These are phyloP conservation scores for Sesia bembeciformis DNA, from an alignment of 2,888 invertebrate genomes.

Conservation along the genomic window DNA sequence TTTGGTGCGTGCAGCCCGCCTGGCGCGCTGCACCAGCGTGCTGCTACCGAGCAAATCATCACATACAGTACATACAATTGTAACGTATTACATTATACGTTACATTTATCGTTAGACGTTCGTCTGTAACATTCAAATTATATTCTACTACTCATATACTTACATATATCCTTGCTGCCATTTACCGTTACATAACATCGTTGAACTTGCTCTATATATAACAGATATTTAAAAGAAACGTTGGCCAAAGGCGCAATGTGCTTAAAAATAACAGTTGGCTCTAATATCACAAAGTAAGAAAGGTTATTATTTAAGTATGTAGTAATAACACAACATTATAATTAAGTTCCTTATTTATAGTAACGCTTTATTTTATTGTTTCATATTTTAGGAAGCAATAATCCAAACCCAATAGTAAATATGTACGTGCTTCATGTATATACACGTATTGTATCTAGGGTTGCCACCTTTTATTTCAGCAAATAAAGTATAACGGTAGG, in stretches of 20 bases:
- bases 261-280: conserved; percentile 14
- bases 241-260: not conserved
- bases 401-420: conserved; percentile 28
- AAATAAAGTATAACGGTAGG: no score
- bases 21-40: conserved; percentile 26
- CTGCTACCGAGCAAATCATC: conserved; percentile 29
- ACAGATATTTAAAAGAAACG: not conserved
- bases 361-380: not conserved
- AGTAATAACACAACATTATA: not conserved
- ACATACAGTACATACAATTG: not conserved
- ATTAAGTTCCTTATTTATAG: not conserved
- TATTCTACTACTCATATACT: not conserved
- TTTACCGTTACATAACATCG: not conserved
- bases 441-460: conserved; percentile 13
- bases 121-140: conserved; percentile 29
- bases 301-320: conserved; percentile 5
- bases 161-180: not conserved
- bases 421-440: conserved; percentile 32
- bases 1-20: conserved; percentile 51
- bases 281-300: conserved; percentile 11
- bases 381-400: conserved; percentile 31
- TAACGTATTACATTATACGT: conserved; percentile 12
- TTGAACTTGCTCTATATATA: not conserved
- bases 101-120: conserved; percentile 31
- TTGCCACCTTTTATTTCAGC: no score